Evolutionary conservation across 2,797 vertebrate species (phyloP).

Genomic region (Sebastes oblongus): DNA sequence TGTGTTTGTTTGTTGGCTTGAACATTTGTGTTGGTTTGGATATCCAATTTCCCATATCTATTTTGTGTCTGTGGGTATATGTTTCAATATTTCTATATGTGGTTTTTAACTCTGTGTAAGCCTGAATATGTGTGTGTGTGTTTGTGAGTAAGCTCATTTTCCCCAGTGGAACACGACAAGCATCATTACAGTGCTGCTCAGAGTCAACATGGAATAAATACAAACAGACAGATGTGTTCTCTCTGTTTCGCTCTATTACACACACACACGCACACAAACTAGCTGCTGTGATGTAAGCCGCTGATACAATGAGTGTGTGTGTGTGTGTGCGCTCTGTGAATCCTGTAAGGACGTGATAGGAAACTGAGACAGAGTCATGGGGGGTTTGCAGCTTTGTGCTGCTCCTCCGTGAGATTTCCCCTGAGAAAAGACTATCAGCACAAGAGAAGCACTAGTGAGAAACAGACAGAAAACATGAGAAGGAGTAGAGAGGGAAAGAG

Average conservation of each 20-base stretch:
- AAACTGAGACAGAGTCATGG: constrained; percentile 76
- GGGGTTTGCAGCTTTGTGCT: constrained; percentile 58
- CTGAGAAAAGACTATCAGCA: constrained; percentile 48
- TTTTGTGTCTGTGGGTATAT: constrained; percentile 1
- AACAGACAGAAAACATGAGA: constrained; percentile 41
- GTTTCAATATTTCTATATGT: background rate
- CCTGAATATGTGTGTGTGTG: background rate
- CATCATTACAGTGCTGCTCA: constrained; percentile 73
- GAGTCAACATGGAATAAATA: constrained; percentile 74
- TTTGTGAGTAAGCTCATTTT: constrained; percentile 72
- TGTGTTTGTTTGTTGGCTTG: constrained; percentile 2
- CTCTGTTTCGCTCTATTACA: constrained; percentile 65
- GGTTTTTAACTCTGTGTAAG: constrained; percentile 1
- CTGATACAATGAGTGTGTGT: background rate
- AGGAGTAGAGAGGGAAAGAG: constrained; percentile 11
- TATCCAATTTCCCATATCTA: constrained; percentile 15
- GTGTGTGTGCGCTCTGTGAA: constrained; percentile 10
- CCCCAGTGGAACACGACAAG: constrained; percentile 80
- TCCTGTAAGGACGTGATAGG: constrained; percentile 61
- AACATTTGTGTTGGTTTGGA: constrained; percentile 5
- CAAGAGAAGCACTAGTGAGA: constrained; percentile 49
- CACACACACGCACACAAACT: background rate
- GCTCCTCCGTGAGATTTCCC: constrained; percentile 58
- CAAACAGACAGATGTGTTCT: constrained; percentile 70
- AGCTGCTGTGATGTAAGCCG: background rate